These are phyloP conservation scores for Tribolium madens DNA, from an alignment of 1,140 invertebrate genomes.

Conservation along the genomic window DNA sequence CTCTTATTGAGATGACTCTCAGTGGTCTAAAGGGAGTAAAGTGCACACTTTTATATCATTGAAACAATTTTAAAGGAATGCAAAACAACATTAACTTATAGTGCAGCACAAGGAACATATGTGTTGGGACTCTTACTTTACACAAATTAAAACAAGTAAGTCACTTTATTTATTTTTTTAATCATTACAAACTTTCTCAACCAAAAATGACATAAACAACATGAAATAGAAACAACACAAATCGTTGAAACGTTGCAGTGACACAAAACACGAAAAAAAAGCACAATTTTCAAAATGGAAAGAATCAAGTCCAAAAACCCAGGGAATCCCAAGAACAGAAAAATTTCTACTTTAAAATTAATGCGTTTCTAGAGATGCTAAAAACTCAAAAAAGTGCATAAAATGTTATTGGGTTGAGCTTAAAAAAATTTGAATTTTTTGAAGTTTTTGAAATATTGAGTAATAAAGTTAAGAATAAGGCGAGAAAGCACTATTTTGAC, in stretches of 20 bases:
- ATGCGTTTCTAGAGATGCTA: no score
- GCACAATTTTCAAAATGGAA: conserved; percentile 56
- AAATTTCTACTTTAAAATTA: no score
- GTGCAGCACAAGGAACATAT: background rate
- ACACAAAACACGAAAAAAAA: conserved; percentile 73
- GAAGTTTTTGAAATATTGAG: no score
- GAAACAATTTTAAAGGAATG: conserved; percentile 18
- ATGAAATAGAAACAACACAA: conserved; percentile 74
- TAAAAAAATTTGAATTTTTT: no score
- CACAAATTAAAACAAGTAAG: background rate
- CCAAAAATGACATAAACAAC: conserved; percentile 64
- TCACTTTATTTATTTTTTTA: background rate
- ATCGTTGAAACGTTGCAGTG: conserved; percentile 73
- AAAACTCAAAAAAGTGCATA: no score
- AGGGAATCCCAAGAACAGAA: conserved; percentile 72
- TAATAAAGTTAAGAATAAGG: no score
- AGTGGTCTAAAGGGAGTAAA: background rate
- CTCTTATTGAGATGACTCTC: background rate
- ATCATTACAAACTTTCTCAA: background rate
- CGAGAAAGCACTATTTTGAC: no score
- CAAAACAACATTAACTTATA: conserved; percentile 7
- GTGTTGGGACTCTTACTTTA: conserved; percentile 2
- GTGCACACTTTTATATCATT: conserved; percentile 3
- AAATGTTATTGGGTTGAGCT: no score
- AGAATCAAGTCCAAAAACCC: conserved; percentile 72